Percentiles rank a stretch among this genome's conserved stretches.
Evolutionary conservation across 2,888 invertebrate genomes (phyloP).

Genomic region (Auanema sp.): DNA sequence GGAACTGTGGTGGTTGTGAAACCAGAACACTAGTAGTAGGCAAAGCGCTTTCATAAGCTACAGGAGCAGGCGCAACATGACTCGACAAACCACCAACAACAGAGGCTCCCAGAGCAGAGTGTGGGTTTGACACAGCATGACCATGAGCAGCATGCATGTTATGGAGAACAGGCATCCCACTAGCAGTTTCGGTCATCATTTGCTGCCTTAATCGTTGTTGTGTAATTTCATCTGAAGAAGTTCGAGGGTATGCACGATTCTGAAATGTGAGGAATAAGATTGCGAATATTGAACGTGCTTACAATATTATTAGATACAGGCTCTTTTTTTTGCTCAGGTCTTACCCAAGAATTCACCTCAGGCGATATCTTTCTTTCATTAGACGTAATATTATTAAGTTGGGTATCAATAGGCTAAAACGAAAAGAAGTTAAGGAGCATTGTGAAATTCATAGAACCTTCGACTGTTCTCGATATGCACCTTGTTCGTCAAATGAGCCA

Average conservation of each 20-base stretch:
- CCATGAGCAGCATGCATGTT: neutral
- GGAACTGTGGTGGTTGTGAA: constrained; percentile 74
- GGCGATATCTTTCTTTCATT: too few relatives aligned
- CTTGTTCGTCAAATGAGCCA: constrained; percentile 19
- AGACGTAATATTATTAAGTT: too few relatives aligned
- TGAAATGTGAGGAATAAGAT: neutral
- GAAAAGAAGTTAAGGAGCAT: neutral
- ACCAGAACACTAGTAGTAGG: constrained; percentile 7
- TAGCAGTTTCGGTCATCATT: too few relatives aligned
- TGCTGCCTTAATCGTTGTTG: too few relatives aligned
- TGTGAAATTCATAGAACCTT: neutral
- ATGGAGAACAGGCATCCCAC: too few relatives aligned
- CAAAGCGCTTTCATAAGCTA: neutral
- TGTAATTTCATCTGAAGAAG: neutral
- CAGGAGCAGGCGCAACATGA: neutral
- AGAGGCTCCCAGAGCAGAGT: neutral
- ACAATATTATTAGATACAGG: too few relatives aligned
- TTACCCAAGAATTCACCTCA: too few relatives aligned
- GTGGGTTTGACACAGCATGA: constrained; percentile 9
- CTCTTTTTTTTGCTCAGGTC: too few relatives aligned
- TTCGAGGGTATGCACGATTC: neutral
- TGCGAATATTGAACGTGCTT: neutral
- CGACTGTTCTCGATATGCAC: constrained; percentile 13
- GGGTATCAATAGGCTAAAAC: too few relatives aligned
- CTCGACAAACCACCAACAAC: neutral